These are phyloP conservation scores for Trogon surrucura DNA, from an alignment of 2,113 vertebrate species.

Conservation along the genomic window DNA sequence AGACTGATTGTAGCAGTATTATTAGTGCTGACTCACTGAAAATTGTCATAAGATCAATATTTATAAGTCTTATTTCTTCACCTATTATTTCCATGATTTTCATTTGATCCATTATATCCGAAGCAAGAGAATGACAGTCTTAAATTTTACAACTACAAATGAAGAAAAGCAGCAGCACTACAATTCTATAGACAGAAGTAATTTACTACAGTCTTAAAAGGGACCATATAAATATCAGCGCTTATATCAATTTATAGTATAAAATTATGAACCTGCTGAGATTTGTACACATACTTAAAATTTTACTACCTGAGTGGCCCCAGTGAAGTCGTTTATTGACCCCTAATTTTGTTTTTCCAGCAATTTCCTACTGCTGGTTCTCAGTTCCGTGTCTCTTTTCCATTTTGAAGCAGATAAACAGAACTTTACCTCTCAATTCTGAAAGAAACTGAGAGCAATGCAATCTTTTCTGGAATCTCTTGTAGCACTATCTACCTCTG, in stretches of 20 bases:
- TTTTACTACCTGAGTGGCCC: neutral
- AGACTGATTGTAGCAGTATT: neutral
- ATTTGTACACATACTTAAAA: neutral
- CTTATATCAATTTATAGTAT: neutral
- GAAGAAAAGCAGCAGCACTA: conserved; percentile 41
- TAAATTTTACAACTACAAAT: conserved; percentile 39
- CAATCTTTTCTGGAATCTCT: neutral
- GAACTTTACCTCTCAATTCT: neutral
- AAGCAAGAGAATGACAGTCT: neutral
- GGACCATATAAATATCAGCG: conserved; percentile 54
- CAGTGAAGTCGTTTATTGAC: neutral
- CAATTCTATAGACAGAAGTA: neutral
- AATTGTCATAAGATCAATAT: conserved; percentile 37
- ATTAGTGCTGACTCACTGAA: conserved; percentile 17
- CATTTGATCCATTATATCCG: neutral
- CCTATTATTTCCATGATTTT: conserved; percentile 11
- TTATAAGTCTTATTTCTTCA: neutral
- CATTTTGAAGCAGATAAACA: neutral
- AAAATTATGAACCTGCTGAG: conserved; percentile 4
- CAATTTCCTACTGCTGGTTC: neutral
- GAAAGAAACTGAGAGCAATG: neutral
- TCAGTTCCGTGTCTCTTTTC: neutral
- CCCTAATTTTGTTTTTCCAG: neutral
- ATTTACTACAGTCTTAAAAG: conserved; percentile 51
- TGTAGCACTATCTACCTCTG: neutral